Evolutionary conservation across 2,113 vertebrate genomes (phyloP), one percentile per base, ranked within the genome.

Genomic region (Strix uralensis): DNA sequence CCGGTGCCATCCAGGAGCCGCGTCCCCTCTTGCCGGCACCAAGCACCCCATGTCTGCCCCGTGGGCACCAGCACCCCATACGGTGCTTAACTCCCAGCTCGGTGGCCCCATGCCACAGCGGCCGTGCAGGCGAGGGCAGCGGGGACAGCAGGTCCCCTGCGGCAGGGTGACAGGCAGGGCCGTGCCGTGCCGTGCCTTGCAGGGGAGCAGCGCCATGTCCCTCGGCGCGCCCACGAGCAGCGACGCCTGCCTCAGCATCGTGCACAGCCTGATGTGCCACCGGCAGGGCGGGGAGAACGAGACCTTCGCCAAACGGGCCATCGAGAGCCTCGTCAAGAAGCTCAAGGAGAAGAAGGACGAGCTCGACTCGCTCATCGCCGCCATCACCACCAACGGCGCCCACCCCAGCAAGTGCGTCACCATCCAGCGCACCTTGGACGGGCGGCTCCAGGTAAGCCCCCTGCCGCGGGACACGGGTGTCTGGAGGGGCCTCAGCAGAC

Each of bases 231-330:
- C 98, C 6, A 98, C 94, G 93, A 98, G 98, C 94, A 98, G 96
- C 36, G 98, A 98, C 29, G 98, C 98, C 73, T 98, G 98, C 95
- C 98, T 98, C 90, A 98, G 98, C 97, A 98, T 99, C 80, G 98
- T 99, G 93, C 98, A 98, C 97, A 99, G 98, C 94, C 98, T 99
- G 77, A 98, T 99, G 98, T 98, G 98, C 97, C 98, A 99, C 95
- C 97, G 98, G 86, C 98, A 99, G 96, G 98, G 98, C 4, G 98
- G 98, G 5, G 98, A 98, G 94, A 98, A 98, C 36, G 98, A 98
- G 90, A 97, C 98, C 92, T 98, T 98, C 7, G 98, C 98, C 93
- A 98, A 98, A 79, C 95, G 98, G 1, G 98, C 98, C 90, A 98
- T 98, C n/a, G 98, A 98, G 97, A 99, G 98, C 94, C 96, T 99